Conservation (phyloP, 2,888 invertebrate species). For the Resseliella maxima region DNA sequence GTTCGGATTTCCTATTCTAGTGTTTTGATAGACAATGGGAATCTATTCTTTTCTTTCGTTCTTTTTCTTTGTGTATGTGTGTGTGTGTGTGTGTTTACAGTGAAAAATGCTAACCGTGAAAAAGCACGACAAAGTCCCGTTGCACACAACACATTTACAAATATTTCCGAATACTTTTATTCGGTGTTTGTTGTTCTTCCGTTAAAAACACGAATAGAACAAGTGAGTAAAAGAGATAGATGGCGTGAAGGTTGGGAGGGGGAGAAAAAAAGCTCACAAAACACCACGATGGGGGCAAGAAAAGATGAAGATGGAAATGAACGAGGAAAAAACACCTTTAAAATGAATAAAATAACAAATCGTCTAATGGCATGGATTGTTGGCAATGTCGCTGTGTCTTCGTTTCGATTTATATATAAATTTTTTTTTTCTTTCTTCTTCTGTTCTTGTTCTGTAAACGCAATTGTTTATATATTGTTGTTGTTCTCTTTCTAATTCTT, state of each 20-base stretch:
- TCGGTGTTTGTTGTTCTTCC: conserved; percentile 24
- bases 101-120: not conserved
- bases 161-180: conserved; percentile 35
- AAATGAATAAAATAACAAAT: conserved; percentile 53
- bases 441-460: not conserved
- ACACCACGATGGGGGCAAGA: no score
- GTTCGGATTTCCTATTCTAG: conserved; percentile 21
- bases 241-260: no score
- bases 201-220: not conserved
- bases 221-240: not conserved
- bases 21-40: conserved; percentile 1
- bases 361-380: conserved; percentile 51
- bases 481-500: not conserved
- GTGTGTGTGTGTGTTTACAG: not conserved
- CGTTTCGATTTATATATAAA: not conserved
- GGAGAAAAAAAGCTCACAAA: no score
- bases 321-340: conserved; percentile 41
- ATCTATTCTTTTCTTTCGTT: no score
- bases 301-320: not conserved
- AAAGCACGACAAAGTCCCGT: not conserved
- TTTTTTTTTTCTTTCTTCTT: not conserved
- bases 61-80: no score
- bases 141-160: conserved; percentile 11
- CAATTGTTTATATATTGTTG: not conserved
- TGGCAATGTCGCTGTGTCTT: conserved; percentile 1